A percentile compares a stretch with the other conserved stretches of the same genome.
Evolutionary conservation across 2,888 invertebrate species (phyloP).

Genomic region (Geotrupes spiniger): DNA sequence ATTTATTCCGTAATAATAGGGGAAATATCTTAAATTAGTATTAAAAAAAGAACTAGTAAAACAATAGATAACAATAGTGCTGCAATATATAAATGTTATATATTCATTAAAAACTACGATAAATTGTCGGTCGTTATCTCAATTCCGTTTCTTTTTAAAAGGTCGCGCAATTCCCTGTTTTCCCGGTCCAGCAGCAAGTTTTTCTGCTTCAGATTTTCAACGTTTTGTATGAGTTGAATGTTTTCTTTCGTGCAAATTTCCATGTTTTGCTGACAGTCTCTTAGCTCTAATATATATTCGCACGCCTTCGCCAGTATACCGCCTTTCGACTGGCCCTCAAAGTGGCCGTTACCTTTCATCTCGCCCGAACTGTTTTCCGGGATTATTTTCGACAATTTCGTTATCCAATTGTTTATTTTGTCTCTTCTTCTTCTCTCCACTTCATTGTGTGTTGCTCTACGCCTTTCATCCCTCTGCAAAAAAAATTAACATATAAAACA

Average conservation of each 20-base stretch:
- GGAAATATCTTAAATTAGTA: background rate
- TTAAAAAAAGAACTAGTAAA: conserved; percentile 1
- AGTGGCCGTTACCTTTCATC: conserved; percentile 63
- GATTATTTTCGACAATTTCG: conserved; percentile 85
- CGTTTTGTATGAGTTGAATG: conserved; percentile 68
- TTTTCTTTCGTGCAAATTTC: conserved; percentile 62
- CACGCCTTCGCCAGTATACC: conserved; percentile 94
- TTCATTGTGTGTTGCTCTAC: conserved; percentile 92
- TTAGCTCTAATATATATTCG: conserved; percentile 86
- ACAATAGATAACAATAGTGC: background rate
- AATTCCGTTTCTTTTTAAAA: conserved; percentile 66
- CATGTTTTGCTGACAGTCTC: conserved; percentile 72
- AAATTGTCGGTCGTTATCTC: conserved; percentile 22
- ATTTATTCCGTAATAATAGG: background rate
- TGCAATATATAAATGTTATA: conserved; percentile 1
- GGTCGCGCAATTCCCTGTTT: conserved; percentile 67
- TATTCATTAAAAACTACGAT: conserved; percentile 12
- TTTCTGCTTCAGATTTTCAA: conserved; percentile 69
- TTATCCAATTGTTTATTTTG: conserved; percentile 97
- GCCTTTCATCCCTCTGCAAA: conserved; percentile 72
- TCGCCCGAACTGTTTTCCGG: conserved; percentile 60
- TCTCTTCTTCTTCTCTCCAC: conserved; percentile 90
- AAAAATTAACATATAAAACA: conserved; percentile 5
- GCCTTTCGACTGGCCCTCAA: conserved; percentile 81
- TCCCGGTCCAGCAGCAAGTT: conserved; percentile 72